Evolutionary conservation across 2,113 vertebrate species (phyloP), one percentile per base, ranked within the genome.

Genomic region (Plestiodon gilberti): DNA sequence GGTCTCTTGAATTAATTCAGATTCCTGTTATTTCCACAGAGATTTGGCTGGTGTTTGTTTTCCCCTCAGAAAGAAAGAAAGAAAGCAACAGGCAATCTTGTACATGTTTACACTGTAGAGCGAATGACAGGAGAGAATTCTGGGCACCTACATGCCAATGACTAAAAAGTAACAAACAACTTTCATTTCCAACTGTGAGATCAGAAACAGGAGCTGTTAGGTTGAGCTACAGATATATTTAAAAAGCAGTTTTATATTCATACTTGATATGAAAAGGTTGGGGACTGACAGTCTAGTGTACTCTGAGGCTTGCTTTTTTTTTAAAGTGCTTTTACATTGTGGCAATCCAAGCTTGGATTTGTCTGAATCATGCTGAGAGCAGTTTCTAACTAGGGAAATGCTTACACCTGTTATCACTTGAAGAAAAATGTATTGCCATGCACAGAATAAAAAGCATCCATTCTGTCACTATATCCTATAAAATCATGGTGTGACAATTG

Each of bases 361-460:
- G n/a, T 35, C 18, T 87, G n/a, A 88, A 30, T 17, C 8, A 1
- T 61, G 38, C 61, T 90, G 57, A 14, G 90, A 83, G 74, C 40
- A 81, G 7, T 48, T 83, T 69, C 87, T 88, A 85, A 35, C 77
- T 40, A 15, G 74, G 67, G 82, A 91, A 85, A 81, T 52, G 59
- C 80, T 83, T 23, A 11, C 65, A 84, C 70, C 14, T 85, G 28
- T 84, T 89, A 79, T 23, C 52, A 43, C 28, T 25, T 81, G 30
- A 69, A 76, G 23, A 85, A 52, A 75, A 83, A 86, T 83, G 93
- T 88, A 91, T 89, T 91, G 57, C 64, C 69, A 83, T 87, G 22
- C 55, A 40, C 89, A 90, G 86, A 91, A 69, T 87, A 93, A 89
- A 91, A n/a, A 80, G 75, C 76, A 43, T 87, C 83, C 33, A 84